These are phyloP conservation scores for Oeneis ivallda DNA, from an alignment of 2,888 invertebrate genomes.

Conservation along the genomic window DNA sequence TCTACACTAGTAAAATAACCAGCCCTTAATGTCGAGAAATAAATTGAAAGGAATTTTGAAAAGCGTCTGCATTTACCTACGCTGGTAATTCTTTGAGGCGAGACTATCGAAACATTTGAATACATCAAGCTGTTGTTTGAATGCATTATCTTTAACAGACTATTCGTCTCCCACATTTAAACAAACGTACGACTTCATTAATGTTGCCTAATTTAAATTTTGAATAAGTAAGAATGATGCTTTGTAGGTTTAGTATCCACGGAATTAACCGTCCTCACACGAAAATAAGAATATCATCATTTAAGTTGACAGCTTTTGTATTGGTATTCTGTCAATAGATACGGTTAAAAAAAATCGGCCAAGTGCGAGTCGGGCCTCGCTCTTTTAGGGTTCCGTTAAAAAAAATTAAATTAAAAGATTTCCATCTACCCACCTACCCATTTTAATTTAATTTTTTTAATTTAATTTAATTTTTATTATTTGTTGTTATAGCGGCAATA, in stretches of 20 bases:
- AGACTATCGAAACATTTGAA: constrained; percentile 13
- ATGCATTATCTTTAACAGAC: constrained; percentile 32
- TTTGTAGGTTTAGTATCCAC: not conserved
- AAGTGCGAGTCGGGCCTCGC: no score
- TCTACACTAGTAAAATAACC: constrained; percentile 48
- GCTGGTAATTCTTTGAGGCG: constrained; percentile 1
- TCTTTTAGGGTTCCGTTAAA: no score
- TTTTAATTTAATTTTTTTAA: no score
- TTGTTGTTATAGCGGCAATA: no score
- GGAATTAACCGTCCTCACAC: no score
- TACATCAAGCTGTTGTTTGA: constrained; percentile 20
- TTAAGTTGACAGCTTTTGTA: no score
- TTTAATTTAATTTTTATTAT: no score
- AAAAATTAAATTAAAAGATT: no score
- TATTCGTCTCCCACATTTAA: constrained; percentile 26
- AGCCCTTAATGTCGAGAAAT: constrained; percentile 42
- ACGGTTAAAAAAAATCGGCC: no score
- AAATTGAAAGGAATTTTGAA: constrained; percentile 57
- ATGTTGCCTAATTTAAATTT: constrained; percentile 17
- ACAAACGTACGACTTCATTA: not conserved
- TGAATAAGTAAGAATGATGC: constrained; percentile 4
- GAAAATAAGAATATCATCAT: no score
- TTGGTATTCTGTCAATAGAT: no score
- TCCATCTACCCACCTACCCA: no score
- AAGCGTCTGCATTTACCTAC: constrained; percentile 45